Evolutionary conservation across 2,888 invertebrate species (phyloP).

Genomic region (Lasioglossum marginatum): DNA sequence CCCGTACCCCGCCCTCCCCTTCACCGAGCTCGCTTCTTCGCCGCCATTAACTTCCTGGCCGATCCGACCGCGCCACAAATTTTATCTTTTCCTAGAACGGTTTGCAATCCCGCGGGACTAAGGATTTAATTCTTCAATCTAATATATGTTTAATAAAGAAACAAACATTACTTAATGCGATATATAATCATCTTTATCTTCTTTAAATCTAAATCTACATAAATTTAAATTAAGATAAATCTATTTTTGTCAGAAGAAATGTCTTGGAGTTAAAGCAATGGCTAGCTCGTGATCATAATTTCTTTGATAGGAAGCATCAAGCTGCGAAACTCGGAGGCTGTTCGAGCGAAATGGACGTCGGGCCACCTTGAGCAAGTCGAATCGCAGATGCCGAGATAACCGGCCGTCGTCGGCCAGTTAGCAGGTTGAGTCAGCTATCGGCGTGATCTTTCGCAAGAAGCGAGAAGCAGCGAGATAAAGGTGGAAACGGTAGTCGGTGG

Average conservation of each 20-base stretch:
- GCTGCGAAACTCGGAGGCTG: not conserved
- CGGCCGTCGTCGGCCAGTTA: not conserved
- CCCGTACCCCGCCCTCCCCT: not conserved
- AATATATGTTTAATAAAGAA: too few species aligned
- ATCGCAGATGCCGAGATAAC: slow-evolving; percentile 1
- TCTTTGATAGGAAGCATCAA: not conserved
- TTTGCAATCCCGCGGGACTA: too few species aligned
- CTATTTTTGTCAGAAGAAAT: not conserved
- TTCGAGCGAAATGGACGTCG: not conserved
- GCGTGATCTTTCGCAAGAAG: not conserved
- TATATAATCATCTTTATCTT: too few species aligned
- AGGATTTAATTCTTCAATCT: too few species aligned
- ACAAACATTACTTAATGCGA: too few species aligned
- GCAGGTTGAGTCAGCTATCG: not conserved
- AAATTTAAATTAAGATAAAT: too few species aligned
- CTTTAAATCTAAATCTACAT: too few species aligned
- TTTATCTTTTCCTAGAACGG: slow-evolving; percentile 34
- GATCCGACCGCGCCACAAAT: slow-evolving; percentile 65
- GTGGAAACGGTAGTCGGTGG: not conserved
- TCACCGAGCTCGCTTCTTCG: slow-evolving; percentile 30
- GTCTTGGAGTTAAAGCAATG: too few species aligned
- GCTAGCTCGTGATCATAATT: not conserved
- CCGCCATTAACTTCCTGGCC: slow-evolving; percentile 66
- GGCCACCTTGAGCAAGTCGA: not conserved
- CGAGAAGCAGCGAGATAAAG: not conserved